phyloP scores from a whole-genome alignment of 2,113 vertebrate genomes.

The Mus musculus region GRCm39 chr7:114667501-114668000 shows the following conservation, averaged over 20 bases:
- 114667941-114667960: not conserved
- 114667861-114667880: not conserved
- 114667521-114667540: not conserved
- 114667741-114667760: not conserved
- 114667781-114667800: not conserved
- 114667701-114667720: not conserved
- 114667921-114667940: not conserved
- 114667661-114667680: not conserved
- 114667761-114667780: not conserved
- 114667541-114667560: not conserved
- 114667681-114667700: not conserved
- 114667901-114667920: not conserved
- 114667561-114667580: not conserved
- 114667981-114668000: conserved; percentile 26
- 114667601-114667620: not conserved
- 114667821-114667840: not conserved
- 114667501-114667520: not conserved
- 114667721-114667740: not conserved
- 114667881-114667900: not conserved
- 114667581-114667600: not conserved
- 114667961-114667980: not conserved
- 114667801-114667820: not conserved
- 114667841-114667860: not conserved
- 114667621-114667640: not conserved
- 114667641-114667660: not conserved